Evolutionary conservation across 2,797 vertebrate species (phyloP).

Genomic region (Momotus momota): DNA sequence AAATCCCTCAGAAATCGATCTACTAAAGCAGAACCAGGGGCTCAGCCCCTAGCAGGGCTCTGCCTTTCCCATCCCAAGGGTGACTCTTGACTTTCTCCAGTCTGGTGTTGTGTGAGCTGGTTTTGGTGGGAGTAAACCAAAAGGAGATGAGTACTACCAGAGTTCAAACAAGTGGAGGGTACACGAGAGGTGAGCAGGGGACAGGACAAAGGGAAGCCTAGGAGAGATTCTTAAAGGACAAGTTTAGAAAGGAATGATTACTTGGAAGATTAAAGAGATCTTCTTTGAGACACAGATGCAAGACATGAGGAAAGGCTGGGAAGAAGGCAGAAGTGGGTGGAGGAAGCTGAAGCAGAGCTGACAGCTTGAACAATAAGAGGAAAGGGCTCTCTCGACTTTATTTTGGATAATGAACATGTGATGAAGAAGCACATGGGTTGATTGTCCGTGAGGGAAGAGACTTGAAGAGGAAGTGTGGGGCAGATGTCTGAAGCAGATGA

Average conservation of each 20-base stretch:
- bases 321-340: neutral
- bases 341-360: neutral
- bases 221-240: neutral
- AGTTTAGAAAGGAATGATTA: neutral
- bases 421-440: neutral
- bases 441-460: neutral
- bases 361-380: neutral
- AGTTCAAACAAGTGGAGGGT: neutral
- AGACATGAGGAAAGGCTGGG: neutral
- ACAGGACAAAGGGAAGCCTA: neutral
- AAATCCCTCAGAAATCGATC: neutral
- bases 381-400: neutral
- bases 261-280: neutral
- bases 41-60: neutral
- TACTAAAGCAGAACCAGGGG: neutral
- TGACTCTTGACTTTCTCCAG: accelerated
- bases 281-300: neutral
- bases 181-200: neutral
- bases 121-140: neutral
- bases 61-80: neutral
- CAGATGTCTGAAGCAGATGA: neutral
- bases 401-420: neutral
- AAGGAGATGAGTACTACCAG: neutral
- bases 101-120: neutral
- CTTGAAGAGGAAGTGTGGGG: neutral